Conservation (phyloP, 1,140 invertebrate genomes). For the Limonius californicus region DNA sequence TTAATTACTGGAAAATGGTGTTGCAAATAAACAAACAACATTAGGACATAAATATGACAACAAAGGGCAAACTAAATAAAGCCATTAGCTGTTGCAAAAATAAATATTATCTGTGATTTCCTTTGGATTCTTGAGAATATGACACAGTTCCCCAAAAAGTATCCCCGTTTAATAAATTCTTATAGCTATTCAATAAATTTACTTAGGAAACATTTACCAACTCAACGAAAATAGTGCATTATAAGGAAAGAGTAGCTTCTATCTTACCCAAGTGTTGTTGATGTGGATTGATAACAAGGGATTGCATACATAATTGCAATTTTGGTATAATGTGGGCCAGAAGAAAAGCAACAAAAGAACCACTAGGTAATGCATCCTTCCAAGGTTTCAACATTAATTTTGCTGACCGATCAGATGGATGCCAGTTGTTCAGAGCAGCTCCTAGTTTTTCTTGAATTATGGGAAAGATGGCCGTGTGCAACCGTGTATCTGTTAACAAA, state of each 20-base stretch:
- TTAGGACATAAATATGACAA: too few species aligned
- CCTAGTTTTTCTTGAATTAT: slow-evolving; percentile 89
- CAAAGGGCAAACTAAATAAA: too few species aligned
- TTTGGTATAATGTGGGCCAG: slow-evolving; percentile 91
- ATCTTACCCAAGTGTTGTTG: slow-evolving; percentile 68
- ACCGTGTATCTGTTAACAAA: slow-evolving; percentile 48
- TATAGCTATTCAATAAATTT: too few species aligned
- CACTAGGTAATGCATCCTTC: slow-evolving; percentile 77
- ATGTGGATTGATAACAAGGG: slow-evolving; percentile 81
- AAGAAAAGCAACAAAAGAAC: slow-evolving; percentile 81
- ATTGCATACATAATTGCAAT: slow-evolving; percentile 65
- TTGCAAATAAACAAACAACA: too few species aligned
- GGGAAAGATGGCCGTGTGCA: slow-evolving; percentile 84
- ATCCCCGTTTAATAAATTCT: too few species aligned
- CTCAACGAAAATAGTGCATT: too few species aligned
- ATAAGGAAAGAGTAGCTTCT: not conserved
- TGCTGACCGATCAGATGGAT: slow-evolving; percentile 88
- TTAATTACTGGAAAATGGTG: too few species aligned
- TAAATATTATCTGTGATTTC: too few species aligned
- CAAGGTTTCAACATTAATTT: slow-evolving; percentile 90
- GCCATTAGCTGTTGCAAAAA: too few species aligned
- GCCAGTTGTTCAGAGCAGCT: slow-evolving; percentile 84
- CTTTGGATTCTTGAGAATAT: too few species aligned
- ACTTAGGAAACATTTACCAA: too few species aligned
- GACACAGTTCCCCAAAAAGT: too few species aligned